Conservation (phyloP, 2,888 invertebrate genomes). For the Biston stratarius region DNA sequence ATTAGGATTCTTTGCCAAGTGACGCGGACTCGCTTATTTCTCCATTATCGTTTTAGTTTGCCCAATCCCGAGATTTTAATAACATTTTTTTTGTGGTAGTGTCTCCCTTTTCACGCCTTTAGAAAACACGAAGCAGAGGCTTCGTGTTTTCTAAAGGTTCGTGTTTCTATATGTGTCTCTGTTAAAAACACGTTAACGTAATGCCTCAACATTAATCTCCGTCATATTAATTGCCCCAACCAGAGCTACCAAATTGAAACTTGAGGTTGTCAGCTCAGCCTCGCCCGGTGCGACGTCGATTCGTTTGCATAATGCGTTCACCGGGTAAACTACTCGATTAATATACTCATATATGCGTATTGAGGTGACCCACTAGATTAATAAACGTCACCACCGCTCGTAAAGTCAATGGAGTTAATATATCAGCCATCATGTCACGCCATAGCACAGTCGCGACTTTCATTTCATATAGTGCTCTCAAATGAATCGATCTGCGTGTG, state of each 20-base stretch:
- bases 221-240: slow-evolving; percentile 32
- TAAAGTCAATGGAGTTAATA: slow-evolving; percentile 82
- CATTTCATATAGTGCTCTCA: slow-evolving; percentile 84
- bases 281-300: slow-evolving; percentile 42
- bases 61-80: slow-evolving; percentile 54
- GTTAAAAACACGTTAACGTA: slow-evolving; percentile 15
- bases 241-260: slow-evolving; percentile 45
- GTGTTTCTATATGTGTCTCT: too few species aligned
- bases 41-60: slow-evolving; percentile 78
- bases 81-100: slow-evolving; percentile 21
- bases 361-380: slow-evolving; percentile 74
- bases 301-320: slow-evolving; percentile 57
- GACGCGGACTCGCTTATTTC: slow-evolving; percentile 81
- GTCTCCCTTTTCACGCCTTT: background rate
- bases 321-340: slow-evolving; percentile 63
- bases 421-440: slow-evolving; percentile 77
- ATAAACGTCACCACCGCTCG: slow-evolving; percentile 77
- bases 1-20: slow-evolving; percentile 85
- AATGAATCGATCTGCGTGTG: slow-evolving; percentile 75
- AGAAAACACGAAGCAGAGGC: too few species aligned
- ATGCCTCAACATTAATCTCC: slow-evolving; percentile 22
- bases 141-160: background rate
- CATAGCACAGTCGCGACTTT: slow-evolving; percentile 67
- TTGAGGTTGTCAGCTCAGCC: slow-evolving; percentile 43
- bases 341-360: slow-evolving; percentile 65